Evolutionary conservation across 2,797 vertebrate species (phyloP).

Genomic region (Fundulus diaphanus): DNA sequence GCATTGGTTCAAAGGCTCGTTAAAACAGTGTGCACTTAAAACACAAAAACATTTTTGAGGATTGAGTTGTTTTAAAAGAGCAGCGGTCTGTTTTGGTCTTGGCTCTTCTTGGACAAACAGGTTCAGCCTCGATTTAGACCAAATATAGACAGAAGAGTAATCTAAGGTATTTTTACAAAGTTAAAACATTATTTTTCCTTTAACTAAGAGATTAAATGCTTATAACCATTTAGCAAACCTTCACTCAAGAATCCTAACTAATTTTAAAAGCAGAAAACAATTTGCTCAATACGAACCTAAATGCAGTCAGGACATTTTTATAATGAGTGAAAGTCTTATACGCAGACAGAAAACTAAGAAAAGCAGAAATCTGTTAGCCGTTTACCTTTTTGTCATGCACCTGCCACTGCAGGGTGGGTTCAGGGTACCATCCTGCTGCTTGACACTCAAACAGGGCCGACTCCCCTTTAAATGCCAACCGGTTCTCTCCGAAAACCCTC

Average conservation of each 20-base stretch:
- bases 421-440: constrained; percentile 84
- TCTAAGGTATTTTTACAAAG: neutral
- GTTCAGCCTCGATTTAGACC: neutral
- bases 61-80: neutral
- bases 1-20: neutral
- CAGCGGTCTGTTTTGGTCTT: neutral
- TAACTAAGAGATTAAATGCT: neutral
- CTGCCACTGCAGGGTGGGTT: constrained; percentile 84
- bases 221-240: too few species aligned
- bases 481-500: constrained; percentile 68
- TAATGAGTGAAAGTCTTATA: neutral
- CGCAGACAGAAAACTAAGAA: neutral
- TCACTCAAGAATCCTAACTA: too few species aligned
- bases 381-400: constrained; percentile 70
- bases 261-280: too few species aligned
- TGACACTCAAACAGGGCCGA: constrained; percentile 80
- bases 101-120: neutral
- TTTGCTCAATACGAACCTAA: neutral
- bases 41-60: neutral
- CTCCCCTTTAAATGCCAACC: constrained; percentile 73
- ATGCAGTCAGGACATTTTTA: neutral
- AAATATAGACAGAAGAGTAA: neutral
- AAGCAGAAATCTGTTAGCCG: neutral
- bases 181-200: neutral
- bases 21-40: neutral